Evolutionary conservation across 2,888 invertebrate species (phyloP), one percentile per base, ranked within the genome.

Genomic region (Parnassius apollo): DNA sequence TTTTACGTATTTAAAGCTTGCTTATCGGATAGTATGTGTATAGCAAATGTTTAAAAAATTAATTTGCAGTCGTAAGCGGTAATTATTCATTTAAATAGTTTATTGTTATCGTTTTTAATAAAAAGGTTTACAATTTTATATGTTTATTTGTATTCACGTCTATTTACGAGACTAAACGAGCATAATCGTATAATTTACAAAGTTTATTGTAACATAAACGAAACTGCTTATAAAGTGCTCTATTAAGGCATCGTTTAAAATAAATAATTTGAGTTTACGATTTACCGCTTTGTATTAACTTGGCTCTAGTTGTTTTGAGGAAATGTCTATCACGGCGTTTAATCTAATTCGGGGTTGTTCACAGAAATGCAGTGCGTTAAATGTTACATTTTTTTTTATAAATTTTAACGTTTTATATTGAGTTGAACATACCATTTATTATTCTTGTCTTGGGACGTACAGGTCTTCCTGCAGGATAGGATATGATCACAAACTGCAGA

Each of bases 191-290:
- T 54, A 42, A 49, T 62, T 45, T 58, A 54, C 11, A 7, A 57
- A 44, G 2, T 54, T 62, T 62, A 62, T 55, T 42, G 58, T 58
- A 25, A 54, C 8, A 0, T 42, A 44, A 52, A 48, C 52, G 13
- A 62, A 53, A 53, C 42, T n/a, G 57, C 48, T 52, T 57, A 62
- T 52, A 62, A 58, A 62, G 42, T 58, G 57, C 58, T 55, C 44
- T 45, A 59, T 62, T 59, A 55, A 59, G 58, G 58, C 59, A 45
- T 45, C 50, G 45, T 59, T 55, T 50, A 3, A 55, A 45, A 62
- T 58, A 61, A 61, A 57, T 62, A 50, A 62, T 13, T 49, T 13
- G 18, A 18, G 13, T 62, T 62, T 59, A 62, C 45, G 54, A 59
- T 55, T 58, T 50, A 45, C 50, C 10, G 53, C 11, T 25, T 44